Evolutionary conservation across 1,140 invertebrate species (phyloP).

Genomic region (Leptinotarsa defecta): DNA sequence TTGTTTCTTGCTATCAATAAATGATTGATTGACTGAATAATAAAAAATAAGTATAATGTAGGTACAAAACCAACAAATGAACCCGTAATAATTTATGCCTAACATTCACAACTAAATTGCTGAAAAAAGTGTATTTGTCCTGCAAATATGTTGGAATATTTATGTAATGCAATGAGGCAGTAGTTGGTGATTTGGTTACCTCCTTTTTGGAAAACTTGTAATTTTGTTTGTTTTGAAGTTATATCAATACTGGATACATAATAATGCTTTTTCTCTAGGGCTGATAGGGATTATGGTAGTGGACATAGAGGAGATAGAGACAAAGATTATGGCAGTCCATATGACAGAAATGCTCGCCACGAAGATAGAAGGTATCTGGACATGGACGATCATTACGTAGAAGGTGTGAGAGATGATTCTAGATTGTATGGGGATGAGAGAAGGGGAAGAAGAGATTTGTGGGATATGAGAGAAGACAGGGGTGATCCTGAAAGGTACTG

Average conservation of each 20-base stretch:
- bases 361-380: slow-evolving; percentile 52
- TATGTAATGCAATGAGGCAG: too few relatives aligned
- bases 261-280: slow-evolving; percentile 6
- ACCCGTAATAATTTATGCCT: too few relatives aligned
- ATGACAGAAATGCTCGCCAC: slow-evolving; percentile 43
- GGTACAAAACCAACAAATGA: too few relatives aligned
- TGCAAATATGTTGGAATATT: too few relatives aligned
- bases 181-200: too few relatives aligned
- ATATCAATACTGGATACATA: too few relatives aligned
- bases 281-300: slow-evolving; percentile 31
- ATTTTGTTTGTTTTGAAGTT: too few relatives aligned
- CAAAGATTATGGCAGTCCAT: slow-evolving; percentile 50
- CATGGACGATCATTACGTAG: slow-evolving; percentile 49
- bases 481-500: slow-evolving; percentile 37
- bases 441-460: slow-evolving; percentile 46
- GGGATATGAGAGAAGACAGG: slow-evolving; percentile 52
- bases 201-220: too few relatives aligned
- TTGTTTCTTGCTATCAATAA: too few relatives aligned
- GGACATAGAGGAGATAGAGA: slow-evolving; percentile 37
- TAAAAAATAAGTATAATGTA: slow-evolving; percentile 26
- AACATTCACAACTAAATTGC: too few relatives aligned
- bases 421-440: slow-evolving; percentile 50
- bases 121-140: too few relatives aligned
- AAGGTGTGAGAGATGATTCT: slow-evolving; percentile 45
- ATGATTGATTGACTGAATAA: slow-evolving; percentile 33